Conservation (phyloP, 1,140 invertebrate species). For the Rhizoglyphus robini region DNA sequence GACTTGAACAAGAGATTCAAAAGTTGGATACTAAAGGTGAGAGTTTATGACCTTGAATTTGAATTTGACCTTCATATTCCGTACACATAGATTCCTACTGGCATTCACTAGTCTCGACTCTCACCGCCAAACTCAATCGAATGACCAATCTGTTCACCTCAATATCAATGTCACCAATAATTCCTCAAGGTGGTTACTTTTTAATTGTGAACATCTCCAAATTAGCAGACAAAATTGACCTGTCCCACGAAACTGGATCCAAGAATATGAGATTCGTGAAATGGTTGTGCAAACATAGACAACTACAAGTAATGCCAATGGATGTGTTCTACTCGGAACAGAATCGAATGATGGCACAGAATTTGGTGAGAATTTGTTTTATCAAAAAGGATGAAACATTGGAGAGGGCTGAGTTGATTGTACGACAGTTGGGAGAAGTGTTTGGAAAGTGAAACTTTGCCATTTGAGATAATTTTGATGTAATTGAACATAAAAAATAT, state of each 20-base stretch:
- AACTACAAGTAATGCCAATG: constrained; percentile 81
- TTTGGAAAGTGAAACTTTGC: no score
- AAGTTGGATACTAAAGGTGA: no score
- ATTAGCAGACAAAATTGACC: constrained; percentile 35
- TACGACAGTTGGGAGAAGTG: constrained; percentile 22
- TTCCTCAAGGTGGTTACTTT: constrained; percentile 96
- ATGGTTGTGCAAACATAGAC: constrained; percentile 87
- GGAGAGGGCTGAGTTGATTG: constrained; percentile 24
- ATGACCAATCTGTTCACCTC: constrained; percentile 49
- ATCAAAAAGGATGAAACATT: constrained; percentile 32
- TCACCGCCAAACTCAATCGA: constrained; percentile 68
- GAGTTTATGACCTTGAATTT: no score
- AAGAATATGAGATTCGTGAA: constrained; percentile 85
- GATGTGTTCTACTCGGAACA: constrained; percentile 75
- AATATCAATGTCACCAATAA: constrained; percentile 71
- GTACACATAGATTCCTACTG: constrained; percentile 77
- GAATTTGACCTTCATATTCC: no score
- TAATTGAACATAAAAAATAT: no score
- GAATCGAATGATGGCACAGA: constrained; percentile 69
- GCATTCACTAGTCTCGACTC: constrained; percentile 53
- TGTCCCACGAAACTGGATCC: constrained; percentile 29
- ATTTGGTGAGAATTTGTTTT: constrained; percentile 52
- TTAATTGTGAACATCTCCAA: constrained; percentile 83
- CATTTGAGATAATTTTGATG: no score
- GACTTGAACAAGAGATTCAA: constrained; percentile 70